Evolutionary conservation across 2,888 invertebrate genomes (phyloP), one percentile per base, ranked within the genome.

Genomic region (Leptinotarsa juncta): DNA sequence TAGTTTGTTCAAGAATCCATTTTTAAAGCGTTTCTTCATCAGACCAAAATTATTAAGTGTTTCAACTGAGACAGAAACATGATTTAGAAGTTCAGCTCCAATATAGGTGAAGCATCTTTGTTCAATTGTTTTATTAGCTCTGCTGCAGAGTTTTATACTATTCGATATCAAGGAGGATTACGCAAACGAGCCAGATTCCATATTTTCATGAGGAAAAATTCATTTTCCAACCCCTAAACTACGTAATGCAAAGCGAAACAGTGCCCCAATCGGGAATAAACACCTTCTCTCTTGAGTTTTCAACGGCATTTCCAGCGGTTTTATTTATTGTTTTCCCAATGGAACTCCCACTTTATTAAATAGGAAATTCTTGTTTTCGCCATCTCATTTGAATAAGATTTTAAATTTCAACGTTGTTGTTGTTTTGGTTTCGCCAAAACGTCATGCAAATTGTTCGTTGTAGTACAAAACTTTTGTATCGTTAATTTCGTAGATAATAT

Each of bases 301-400:
- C 68, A 65, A 23, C 50, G 51, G 65, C 66, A 57, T 71, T 70
- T 74, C 67, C 62, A 62, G 62, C 62, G 67, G 50, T 77, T 74
- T 74, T 70, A 62, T 77, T 74, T 72, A 72, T 72, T 72, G 72
- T 72, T 55, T 70, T 72, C 69, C 23, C 72, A 68, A 69, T 1
- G 69, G 67, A 73, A 67, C 73, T 72, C 71, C 69, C 73, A 73
- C 71, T 75, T 75, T 75, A 77, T 75, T 75, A 77, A 77, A 75
- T 77, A 77, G 73, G 57, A 75, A 77, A 73, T 55, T 77, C 75
- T 66, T 75, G 77, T 77, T 75, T 71, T 55, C 68, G 18, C 68
- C 49, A 69, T 65, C 72, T 72, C 66, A 65, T 72, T 71, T 68
- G 50, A 76, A 76, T 68, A 62, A 73, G 71, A 71, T 76, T 73